Conservation (phyloP, 64 coral and sea anemone genomes). For the Montipora cactus region DNA sequence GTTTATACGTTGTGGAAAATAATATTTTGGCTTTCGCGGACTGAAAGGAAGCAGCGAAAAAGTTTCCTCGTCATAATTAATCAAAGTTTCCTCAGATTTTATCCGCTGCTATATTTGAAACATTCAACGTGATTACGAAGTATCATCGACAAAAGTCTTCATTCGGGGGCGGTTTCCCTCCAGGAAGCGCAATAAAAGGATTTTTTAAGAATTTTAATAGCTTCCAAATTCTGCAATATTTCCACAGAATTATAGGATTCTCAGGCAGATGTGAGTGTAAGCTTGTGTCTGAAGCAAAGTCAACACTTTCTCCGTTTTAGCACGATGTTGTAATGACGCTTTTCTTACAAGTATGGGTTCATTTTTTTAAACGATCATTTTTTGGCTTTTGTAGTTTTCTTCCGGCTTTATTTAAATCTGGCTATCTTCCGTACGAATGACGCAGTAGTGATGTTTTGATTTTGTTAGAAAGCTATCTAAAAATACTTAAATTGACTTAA, state of each 20-base stretch:
- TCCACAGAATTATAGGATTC: not conserved
- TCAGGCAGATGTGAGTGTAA: not conserved
- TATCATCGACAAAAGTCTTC: not conserved
- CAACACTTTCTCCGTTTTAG: not conserved
- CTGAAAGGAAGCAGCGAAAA: not conserved
- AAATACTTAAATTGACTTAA: constrained; percentile 2
- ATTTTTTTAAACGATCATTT: not conserved
- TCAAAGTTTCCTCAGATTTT: not conserved
- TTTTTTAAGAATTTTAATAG: constrained; percentile 10
- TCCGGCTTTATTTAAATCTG: not conserved
- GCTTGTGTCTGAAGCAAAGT: not conserved
- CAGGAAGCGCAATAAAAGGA: constrained; percentile 12
- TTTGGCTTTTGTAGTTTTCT: not conserved
- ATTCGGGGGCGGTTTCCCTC: not conserved
- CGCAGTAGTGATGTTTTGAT: constrained; percentile 10
- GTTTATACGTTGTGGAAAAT: not conserved
- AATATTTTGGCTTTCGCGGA: not conserved
- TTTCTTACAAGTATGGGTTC: not conserved
- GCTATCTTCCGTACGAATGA: constrained; percentile 25
- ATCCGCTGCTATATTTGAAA: constrained; percentile 27
- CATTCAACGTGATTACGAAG: no score
- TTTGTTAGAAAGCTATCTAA: not conserved
- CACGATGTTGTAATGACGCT: not conserved
- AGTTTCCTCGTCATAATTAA: not conserved
- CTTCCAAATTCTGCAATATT: not conserved